Conservation (phyloP, 2,888 invertebrate species). For the Apodemia duryi region DNA sequence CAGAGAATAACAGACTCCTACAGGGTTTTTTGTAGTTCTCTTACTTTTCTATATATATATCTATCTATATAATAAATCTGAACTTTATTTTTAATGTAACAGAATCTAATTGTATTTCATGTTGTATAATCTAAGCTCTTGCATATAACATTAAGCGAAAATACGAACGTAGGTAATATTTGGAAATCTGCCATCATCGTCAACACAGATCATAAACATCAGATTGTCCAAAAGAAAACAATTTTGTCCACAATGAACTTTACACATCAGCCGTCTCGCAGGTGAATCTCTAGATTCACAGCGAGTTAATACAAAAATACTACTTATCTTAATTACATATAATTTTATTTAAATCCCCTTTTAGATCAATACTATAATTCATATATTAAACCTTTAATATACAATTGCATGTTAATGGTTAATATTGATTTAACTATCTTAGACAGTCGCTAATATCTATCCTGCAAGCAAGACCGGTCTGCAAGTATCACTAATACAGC, state of each 20-base stretch:
- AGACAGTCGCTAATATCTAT: too few relatives aligned
- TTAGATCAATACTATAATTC: constrained; percentile 18
- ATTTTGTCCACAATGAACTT: constrained; percentile 31
- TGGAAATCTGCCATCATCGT: neutral
- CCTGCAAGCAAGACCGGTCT: too few relatives aligned
- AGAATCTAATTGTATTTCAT: too few relatives aligned
- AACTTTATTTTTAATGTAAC: neutral
- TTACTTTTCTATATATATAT: too few relatives aligned
- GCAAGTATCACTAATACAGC: too few relatives aligned
- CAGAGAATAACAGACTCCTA: neutral
- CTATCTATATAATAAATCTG: neutral
- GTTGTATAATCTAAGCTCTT: too few relatives aligned
- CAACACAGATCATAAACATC: neutral
- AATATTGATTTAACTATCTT: too few relatives aligned
- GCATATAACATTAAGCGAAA: neutral
- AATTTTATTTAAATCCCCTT: constrained; percentile 53
- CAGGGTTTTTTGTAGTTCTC: neutral
- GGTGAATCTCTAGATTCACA: constrained; percentile 20
- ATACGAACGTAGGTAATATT: neutral
- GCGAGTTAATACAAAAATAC: constrained; percentile 52
- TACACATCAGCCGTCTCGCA: constrained; percentile 33
- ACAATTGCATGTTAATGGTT: too few relatives aligned
- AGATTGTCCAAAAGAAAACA: neutral
- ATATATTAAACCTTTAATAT: too few relatives aligned
- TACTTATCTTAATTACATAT: constrained; percentile 53